phyloP scores from a whole-genome alignment of 23 tunicate genomes.

The Phallusia fumigata region DNA sequence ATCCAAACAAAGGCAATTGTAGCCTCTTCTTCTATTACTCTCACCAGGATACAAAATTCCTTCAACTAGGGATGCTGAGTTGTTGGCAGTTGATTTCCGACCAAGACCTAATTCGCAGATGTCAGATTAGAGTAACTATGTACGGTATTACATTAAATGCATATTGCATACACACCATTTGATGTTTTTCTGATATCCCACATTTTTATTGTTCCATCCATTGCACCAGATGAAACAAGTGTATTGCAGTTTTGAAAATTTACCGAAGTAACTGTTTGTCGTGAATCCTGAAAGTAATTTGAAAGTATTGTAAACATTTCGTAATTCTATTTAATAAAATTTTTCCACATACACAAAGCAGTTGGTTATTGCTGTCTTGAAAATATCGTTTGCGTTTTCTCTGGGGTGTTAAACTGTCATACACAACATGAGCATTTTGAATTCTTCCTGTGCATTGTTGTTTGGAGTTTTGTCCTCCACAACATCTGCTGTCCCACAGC shows the following conservation, averaged over 20 bases:
- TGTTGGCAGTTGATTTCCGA: neutral
- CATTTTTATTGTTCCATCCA: slow-evolving; percentile 78
- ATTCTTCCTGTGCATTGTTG: slow-evolving; percentile 40
- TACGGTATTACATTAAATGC: neutral
- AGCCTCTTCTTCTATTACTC: slow-evolving; percentile 76
- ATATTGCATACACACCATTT: neutral
- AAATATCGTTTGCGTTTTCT: slow-evolving; percentile 43
- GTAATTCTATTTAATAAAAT: neutral
- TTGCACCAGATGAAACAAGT: slow-evolving; percentile 72
- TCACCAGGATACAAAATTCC: slow-evolving; percentile 55
- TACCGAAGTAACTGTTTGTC: slow-evolving; percentile 78
- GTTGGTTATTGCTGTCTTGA: slow-evolving; percentile 22
- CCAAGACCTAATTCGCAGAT: neutral
- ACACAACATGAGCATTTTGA: slow-evolving; percentile 70
- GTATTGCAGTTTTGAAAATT: slow-evolving; percentile 55
- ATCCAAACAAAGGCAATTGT: slow-evolving; percentile 53
- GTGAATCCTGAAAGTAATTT: slow-evolving; percentile 52
- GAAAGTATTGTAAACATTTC: too few species aligned
- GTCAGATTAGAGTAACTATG: neutral
- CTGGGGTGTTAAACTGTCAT: slow-evolving; percentile 63
- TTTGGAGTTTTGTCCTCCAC: neutral
- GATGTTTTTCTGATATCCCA: slow-evolving; percentile 83
- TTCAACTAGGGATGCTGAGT: slow-evolving; percentile 37
- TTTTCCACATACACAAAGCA: slow-evolving; percentile 16
- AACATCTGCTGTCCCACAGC: slow-evolving; percentile 66